Evolutionary conservation across 2,113 vertebrate genomes (phyloP), one percentile per base, ranked within the genome.

Genomic region (Pogona vitticeps): DNA sequence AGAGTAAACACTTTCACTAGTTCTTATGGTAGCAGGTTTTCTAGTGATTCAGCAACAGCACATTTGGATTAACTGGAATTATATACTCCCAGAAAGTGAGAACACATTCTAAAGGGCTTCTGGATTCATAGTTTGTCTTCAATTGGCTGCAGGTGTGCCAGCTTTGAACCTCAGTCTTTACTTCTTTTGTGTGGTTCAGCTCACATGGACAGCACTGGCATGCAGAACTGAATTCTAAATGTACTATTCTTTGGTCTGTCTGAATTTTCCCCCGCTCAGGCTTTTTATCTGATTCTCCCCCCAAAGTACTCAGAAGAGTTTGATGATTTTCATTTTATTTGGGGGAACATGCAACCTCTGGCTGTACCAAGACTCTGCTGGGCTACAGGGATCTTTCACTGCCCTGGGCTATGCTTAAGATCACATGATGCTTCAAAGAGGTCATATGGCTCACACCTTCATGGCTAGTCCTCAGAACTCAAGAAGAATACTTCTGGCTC

Each of bases 91-190:
- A 33, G n/a, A 15, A 63, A 40, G 40, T n/a, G 8, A 75, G 23
- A 21, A 28, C 2, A 20, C 0, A 4, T 26, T 56, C 3, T 13
- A 3, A 0, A 23, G 3, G 10, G 18, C 38, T 6, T 26, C 31
- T 67, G 28, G 21, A 1, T 28, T 31, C 14, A 1, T 17, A 5
- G 12, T 0, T 21, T 2, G 33, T 1, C 52, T 14, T 36, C 33
- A 17, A 1, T n/a, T n/a, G 68, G 31, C 28, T 20, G 73, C 1
- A 33, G 46, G 2, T 33, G 28, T 1, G 46, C 52, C 67, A 10
- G 70, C 10, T 33, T 21, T 28, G 10, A 1, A 80, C 10, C 6
- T 0, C 3, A 18, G 6, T 2, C 2, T 38, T 63, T 15, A 52
- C 36, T 36, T 2, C 6, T 46, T 42, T 46, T 26, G 38, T 23